phyloP scores from a whole-genome alignment of 1,140 invertebrate genomes.

The Adelges cooleyi region DNA sequence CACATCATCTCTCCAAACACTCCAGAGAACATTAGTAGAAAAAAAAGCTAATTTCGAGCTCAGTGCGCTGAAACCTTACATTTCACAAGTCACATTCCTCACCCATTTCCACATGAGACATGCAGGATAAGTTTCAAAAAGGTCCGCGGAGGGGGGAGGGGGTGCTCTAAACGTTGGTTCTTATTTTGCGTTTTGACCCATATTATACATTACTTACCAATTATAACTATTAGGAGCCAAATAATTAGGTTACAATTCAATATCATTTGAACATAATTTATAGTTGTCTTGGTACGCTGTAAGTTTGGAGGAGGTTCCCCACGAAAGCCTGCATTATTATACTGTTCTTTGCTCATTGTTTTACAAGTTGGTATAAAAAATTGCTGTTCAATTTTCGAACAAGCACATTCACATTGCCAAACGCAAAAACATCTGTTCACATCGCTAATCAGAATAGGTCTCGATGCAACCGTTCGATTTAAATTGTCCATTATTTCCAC shows the following conservation, averaged over 20 bases:
- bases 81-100: no score
- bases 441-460: background rate
- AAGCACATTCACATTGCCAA: slow-evolving; percentile 1
- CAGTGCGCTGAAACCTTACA: no score
- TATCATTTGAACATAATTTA: background rate
- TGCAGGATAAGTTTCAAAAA: no score
- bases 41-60: no score
- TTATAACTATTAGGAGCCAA: background rate
- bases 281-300: background rate
- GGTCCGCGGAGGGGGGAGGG: no score
- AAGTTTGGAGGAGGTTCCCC: background rate
- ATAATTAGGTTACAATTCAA: background rate
- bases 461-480: background rate
- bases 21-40: no score
- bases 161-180: no score
- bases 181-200: no score
- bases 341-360: background rate
- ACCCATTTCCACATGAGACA: no score
- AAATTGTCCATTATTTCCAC: background rate
- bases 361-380: background rate
- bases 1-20: no score
- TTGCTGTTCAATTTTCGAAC: slow-evolving; percentile 1
- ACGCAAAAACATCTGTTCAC: slow-evolving; percentile 14
- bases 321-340: background rate
- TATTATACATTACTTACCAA: background rate